phyloP scores from a whole-genome alignment of 2,113 vertebrate genomes.

The Thymallus thymallus region DNA sequence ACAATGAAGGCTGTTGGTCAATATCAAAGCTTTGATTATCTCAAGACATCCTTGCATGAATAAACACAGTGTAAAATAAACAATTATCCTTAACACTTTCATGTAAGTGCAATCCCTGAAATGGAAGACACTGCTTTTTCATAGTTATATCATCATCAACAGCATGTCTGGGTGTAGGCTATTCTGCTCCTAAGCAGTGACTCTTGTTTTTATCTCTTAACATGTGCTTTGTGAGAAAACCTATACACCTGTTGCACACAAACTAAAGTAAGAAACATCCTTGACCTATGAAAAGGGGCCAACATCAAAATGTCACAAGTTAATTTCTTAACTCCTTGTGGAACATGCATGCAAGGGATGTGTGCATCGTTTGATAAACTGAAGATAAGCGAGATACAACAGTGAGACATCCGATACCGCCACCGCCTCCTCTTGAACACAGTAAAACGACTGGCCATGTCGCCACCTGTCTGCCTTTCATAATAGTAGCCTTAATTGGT shows the following conservation, averaged over 20 bases:
- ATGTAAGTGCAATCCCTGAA: no score
- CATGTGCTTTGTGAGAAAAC: neutral
- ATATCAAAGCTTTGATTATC: neutral
- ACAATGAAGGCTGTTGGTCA: neutral
- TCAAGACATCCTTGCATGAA: neutral
- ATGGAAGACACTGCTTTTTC: no score
- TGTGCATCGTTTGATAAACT: slow-evolving; percentile 30
- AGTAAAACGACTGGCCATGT: neutral
- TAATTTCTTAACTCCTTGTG: slow-evolving; percentile 2
- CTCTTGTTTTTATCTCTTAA: no score
- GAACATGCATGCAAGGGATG: slow-evolving; percentile 2
- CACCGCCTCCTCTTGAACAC: slow-evolving; percentile 21
- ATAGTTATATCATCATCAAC: no score
- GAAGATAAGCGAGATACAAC: slow-evolving; percentile 15
- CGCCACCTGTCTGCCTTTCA: slow-evolving; percentile 4
- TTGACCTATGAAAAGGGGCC: slow-evolving; percentile 31
- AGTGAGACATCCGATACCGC: slow-evolving; percentile 8
- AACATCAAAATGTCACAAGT: slow-evolving; percentile 10
- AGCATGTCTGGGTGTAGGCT: no score
- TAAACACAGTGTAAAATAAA: no score
- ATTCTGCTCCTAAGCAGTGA: no score
- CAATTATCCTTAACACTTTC: no score
- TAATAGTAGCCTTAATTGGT: neutral
- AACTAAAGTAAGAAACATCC: slow-evolving; percentile 12
- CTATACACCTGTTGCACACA: slow-evolving; percentile 18